Percentiles rank a stretch among this genome's conserved stretches.
These are phyloP conservation scores for Phylloscopus whistleri DNA, from an alignment of 2,113 vertebrate genomes.

Conservation along the genomic window DNA sequence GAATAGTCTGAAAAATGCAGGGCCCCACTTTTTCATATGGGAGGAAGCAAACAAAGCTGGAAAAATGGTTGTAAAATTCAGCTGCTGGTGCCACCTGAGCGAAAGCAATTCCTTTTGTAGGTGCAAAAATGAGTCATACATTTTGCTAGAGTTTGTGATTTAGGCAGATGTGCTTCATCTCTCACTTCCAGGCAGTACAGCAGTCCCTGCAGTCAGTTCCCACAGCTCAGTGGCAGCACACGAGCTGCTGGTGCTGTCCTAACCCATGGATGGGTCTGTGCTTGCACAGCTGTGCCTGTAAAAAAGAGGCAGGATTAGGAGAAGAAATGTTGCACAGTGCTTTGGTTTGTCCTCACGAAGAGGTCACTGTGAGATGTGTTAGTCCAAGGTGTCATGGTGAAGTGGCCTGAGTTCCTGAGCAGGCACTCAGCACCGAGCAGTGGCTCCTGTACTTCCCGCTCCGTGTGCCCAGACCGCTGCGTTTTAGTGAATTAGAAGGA, in stretches of 20 bases:
- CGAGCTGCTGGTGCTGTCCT: background rate
- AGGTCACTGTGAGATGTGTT: fast-evolving
- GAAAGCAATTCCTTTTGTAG: background rate
- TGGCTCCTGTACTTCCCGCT: fast-evolving
- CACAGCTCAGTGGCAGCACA: background rate
- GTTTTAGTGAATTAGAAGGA: background rate
- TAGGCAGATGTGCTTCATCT: background rate
- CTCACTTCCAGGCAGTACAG: fast-evolving
- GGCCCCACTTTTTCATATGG: background rate
- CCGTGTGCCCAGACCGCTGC: background rate
- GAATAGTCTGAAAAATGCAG: background rate
- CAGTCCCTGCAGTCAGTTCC: background rate
- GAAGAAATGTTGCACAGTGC: no score
- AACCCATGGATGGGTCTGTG: background rate
- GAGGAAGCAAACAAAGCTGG: background rate
- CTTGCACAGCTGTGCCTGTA: background rate
- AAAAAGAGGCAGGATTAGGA: background rate
- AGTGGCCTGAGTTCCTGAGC: background rate
- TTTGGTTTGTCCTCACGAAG: background rate
- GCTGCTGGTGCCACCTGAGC: background rate
- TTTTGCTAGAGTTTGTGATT: background rate
- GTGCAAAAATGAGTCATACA: background rate
- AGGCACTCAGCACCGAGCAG: background rate
- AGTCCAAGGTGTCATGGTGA: background rate
- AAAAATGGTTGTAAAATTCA: background rate